Percentiles rank a stretch among this genome's conserved stretches.
phyloP scores from a whole-genome alignment of 2,888 invertebrate genomes.

The Drosophila mercatorum region DNA sequence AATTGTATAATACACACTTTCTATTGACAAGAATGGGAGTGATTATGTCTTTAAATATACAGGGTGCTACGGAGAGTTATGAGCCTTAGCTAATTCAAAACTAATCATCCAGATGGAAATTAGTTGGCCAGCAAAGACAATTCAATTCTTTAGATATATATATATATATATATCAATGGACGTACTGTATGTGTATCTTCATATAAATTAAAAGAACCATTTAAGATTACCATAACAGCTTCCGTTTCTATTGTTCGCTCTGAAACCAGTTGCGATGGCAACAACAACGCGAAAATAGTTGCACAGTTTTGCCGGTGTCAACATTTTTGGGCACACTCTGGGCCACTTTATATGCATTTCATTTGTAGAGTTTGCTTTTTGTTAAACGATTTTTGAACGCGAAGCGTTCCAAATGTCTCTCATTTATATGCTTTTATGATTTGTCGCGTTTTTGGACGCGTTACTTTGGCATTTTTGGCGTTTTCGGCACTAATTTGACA shows the following conservation, averaged over 20 bases:
- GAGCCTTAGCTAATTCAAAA: too few species aligned
- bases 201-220: not conserved
- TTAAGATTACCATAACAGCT: constrained; percentile 11
- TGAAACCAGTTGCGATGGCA: constrained; percentile 29
- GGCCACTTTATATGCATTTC: constrained; percentile 34
- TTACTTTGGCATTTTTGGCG: constrained; percentile 38
- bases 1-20: too few species aligned
- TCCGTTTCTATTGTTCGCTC: constrained; percentile 12
- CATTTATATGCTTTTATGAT: constrained; percentile 18
- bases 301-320: constrained; percentile 36
- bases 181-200: not conserved
- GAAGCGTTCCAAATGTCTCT: constrained; percentile 22
- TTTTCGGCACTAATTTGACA: constrained; percentile 76
- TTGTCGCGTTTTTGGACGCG: constrained; percentile 37
- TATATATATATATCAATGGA: not conserved
- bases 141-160: too few species aligned
- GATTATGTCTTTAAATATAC: too few species aligned
- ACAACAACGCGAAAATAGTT: constrained; percentile 28
- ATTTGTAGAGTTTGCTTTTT: constrained; percentile 44
- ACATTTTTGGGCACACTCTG: constrained; percentile 27
- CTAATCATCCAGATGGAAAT: too few species aligned
- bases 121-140: too few species aligned
- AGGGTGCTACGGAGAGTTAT: too few species aligned
- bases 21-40: too few species aligned
- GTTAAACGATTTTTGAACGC: constrained; percentile 38